Conservation (phyloP, 2,797 vertebrate species). For the Sebastiscus tertius region DNA sequence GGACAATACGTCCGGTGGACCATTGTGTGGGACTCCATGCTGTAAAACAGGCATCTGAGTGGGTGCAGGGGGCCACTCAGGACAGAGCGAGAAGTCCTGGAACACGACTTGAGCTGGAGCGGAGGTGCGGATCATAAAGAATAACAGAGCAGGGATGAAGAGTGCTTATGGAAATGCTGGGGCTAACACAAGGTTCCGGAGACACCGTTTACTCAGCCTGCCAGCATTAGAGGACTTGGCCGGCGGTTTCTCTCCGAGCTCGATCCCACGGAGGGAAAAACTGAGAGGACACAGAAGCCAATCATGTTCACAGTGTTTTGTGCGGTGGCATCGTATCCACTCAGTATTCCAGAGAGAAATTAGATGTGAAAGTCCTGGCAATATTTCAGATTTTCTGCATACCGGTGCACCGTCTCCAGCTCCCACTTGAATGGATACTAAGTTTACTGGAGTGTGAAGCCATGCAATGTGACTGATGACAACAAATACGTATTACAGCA, state of each 20-base stretch:
- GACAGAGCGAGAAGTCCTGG: slow-evolving; percentile 50
- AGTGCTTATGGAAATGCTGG: slow-evolving; percentile 68
- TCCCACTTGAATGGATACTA: slow-evolving; percentile 12
- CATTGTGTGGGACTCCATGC: neutral
- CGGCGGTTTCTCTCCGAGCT: slow-evolving; percentile 22
- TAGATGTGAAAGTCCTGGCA: slow-evolving; percentile 15
- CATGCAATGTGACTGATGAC: slow-evolving; percentile 37
- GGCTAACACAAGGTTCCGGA: slow-evolving; percentile 73
- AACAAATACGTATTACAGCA: slow-evolving; percentile 54
- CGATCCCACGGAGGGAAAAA: slow-evolving; percentile 30
- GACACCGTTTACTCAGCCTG: slow-evolving; percentile 76
- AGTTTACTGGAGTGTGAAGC: slow-evolving; percentile 32
- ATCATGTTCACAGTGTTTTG: slow-evolving; percentile 26
- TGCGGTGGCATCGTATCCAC: neutral
- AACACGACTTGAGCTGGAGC: slow-evolving; percentile 66
- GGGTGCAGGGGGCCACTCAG: slow-evolving; percentile 12
- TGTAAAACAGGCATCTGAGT: slow-evolving; percentile 13
- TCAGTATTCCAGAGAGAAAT: slow-evolving; percentile 16
- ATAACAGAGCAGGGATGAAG: slow-evolving; percentile 76
- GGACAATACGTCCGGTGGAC: neutral
- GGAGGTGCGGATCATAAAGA: slow-evolving; percentile 74
- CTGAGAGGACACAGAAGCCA: slow-evolving; percentile 43
- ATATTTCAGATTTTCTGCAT: slow-evolving; percentile 12
- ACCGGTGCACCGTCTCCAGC: neutral
- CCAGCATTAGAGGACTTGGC: slow-evolving; percentile 67